Base-by-base conservation (phyloP, 2,888 invertebrate genomes). In the Tetheella fluctuosa region DNA sequence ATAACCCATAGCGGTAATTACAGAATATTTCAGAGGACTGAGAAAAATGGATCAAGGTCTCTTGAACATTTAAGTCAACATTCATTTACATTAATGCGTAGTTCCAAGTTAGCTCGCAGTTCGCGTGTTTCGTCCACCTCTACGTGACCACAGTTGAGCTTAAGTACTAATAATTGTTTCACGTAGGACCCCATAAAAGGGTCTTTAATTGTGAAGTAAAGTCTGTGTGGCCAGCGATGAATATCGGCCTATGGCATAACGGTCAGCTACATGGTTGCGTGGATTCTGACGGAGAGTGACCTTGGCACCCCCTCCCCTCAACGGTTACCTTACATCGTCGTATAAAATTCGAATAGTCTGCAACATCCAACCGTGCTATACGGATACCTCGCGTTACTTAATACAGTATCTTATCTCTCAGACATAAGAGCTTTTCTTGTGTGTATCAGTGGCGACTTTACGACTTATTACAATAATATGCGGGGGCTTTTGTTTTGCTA, bases 341-440 rank as follows among this genome's bases (percentile, higher is more conserved):
- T 83, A 84, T 88, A 82, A 86, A 88, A 89, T 90, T 89, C 88
- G 86, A 91, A 86, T 90, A 91, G 91, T 90, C 85, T 83, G 69
- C 83, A 72, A 63, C 79, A 83, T 81, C 83, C 81, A 83, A 85
- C 87, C 86, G 91, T 74, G 73, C 84, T 83, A 89, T 79, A 77
- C 90, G 88, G 84, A 81, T 84, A 87, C 78, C 80, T 83, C 70
- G 70, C 65, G 65, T 69, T 67, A 64, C 76, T 67, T 67, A 68
- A 83, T 67, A 76, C 62, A 71, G 64, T 64, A 74, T 87, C 80
- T 81, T 89, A 83, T 67, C 63, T 37, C 68, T 54, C 65, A 54
- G 67, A 13, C 42, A 67, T 86, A 90, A 70, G 77, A 84, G 72
- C 67, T 71, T 64, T 83, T 84, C 71, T 88, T 62, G 81, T 52